Conservation (phyloP, 2,797 vertebrate genomes). For the Helicolenus hilgendorfi region DNA sequence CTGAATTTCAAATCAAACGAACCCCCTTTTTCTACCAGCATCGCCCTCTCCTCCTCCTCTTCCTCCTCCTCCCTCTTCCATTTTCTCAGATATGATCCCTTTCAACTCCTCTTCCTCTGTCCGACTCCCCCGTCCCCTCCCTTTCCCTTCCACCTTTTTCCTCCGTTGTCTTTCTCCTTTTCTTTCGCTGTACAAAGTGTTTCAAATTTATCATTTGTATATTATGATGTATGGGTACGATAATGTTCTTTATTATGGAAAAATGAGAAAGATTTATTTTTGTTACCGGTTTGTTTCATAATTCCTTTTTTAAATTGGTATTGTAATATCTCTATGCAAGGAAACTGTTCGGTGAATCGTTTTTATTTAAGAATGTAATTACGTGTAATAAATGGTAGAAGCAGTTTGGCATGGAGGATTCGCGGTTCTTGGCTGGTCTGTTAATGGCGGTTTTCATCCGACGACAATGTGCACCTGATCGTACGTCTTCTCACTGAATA, state of each 20-base stretch:
- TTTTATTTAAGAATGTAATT: slow-evolving; percentile 99
- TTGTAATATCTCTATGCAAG: slow-evolving; percentile 99
- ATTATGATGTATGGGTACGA: slow-evolving; percentile 98
- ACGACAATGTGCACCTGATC: slow-evolving; percentile 71
- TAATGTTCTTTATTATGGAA: slow-evolving; percentile 99
- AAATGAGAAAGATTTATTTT: slow-evolving; percentile 97
- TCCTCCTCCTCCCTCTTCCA: slow-evolving; percentile 30
- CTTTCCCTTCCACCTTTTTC: slow-evolving; percentile 27
- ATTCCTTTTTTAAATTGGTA: slow-evolving; percentile 99
- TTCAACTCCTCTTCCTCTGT: slow-evolving; percentile 57
- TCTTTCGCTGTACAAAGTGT: slow-evolving; percentile 98
- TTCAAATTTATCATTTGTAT: slow-evolving; percentile 99
- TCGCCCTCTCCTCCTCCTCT: slow-evolving; percentile 13
- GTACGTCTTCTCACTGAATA: slow-evolving; percentile 40
- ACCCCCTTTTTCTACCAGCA: slow-evolving; percentile 83
- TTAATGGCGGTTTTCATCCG: slow-evolving; percentile 51
- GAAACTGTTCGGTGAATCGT: slow-evolving; percentile 99
- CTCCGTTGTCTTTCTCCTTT: slow-evolving; percentile 74
- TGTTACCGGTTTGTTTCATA: slow-evolving; percentile 99
- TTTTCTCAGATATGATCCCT: slow-evolving; percentile 74
- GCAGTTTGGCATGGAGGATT: slow-evolving; percentile 93
- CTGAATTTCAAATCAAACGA: slow-evolving; percentile 84
- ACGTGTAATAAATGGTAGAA: slow-evolving; percentile 99
- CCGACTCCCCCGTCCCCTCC: neutral
- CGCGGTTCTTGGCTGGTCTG: slow-evolving; percentile 71